Conservation (phyloP, 2,797 vertebrate species). For the Esox lucius region DNA sequence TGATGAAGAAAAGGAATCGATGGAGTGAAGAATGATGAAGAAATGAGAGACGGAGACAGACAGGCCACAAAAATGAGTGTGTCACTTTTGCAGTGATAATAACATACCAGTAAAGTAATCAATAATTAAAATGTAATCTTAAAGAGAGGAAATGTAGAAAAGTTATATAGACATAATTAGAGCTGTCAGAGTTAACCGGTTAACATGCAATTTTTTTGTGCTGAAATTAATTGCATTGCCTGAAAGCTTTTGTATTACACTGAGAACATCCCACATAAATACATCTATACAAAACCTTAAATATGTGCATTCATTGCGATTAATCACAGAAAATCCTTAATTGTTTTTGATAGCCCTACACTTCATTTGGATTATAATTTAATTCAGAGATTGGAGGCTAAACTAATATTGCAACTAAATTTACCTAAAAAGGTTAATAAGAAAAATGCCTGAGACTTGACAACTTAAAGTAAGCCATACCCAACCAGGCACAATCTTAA, state of each 20-base stretch:
- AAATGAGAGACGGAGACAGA: conserved; percentile 78
- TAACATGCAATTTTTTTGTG: no score
- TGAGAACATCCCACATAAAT: no score
- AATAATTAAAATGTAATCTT: conserved; percentile 25
- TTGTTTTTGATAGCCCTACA: not conserved
- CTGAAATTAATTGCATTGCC: no score
- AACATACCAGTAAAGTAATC: conserved; percentile 31
- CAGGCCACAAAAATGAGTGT: conserved; percentile 63
- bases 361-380: not conserved
- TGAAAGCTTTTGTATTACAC: no score
- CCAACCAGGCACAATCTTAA: conserved; percentile 23
- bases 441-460: not conserved
- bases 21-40: conserved; percentile 91
- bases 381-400: not conserved
- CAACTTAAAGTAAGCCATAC: not conserved
- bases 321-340: no score
- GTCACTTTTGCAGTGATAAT: conserved; percentile 52
- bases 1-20: conserved; percentile 87
- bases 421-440: not conserved
- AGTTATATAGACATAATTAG: no score
- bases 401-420: not conserved
- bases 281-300: no score
- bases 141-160: conserved; percentile 15
- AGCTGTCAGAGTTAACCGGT: no score
- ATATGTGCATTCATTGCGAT: no score